Base-by-base conservation (phyloP, 2,113 vertebrate species). In the Lagopus leucura region DNA sequence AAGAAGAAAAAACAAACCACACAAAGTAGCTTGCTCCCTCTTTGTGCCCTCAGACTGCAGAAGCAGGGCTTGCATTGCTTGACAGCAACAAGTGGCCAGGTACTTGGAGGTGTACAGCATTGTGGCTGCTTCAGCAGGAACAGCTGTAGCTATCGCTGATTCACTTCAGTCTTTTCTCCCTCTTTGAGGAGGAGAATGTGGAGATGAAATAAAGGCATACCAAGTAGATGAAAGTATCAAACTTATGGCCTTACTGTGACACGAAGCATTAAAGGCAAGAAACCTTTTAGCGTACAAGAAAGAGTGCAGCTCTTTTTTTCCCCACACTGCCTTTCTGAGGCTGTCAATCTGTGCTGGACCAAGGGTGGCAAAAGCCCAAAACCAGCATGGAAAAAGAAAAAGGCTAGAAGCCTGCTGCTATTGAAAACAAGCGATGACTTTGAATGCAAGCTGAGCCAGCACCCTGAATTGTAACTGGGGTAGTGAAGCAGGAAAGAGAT, bases 171-270 rank as follows among this genome's bases (percentile, higher is more conserved):
- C 88, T 88, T 81, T 93, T 91, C 88, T 91, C 74, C 58, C 40
- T 86, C 94, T 97, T 96, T 96, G 91, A 95, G 86, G 55, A 78
- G 65, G 9, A 77, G 77, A 90, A 90, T 45, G 88, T 86, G 70
- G n/a, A 95, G 95, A 96, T 94, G 93, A 96, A 97, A 95, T 94
- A 91, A 92, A 95, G 82, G 81, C 95, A 92, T 65, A 95, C 69
- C 86, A 92, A 71, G 88, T 55, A 94, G 96, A 96, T 95, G 70
- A 95, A 96, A 96, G 96, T 89, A 96, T 69, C 73, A 48, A 94
- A 84, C 86, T 91, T 66, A 32, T 69, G 76, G 86, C 95, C 93
- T 93, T 70, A 90, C 93, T 92, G 82, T 54, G 94, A 94, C 88
- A 90, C 0, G 12, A 91, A 91, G 83, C 86, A 94, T 95, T 92